Evolutionary conservation across 2,797 vertebrate species (phyloP).

Genomic region (Prionace glauca): DNA sequence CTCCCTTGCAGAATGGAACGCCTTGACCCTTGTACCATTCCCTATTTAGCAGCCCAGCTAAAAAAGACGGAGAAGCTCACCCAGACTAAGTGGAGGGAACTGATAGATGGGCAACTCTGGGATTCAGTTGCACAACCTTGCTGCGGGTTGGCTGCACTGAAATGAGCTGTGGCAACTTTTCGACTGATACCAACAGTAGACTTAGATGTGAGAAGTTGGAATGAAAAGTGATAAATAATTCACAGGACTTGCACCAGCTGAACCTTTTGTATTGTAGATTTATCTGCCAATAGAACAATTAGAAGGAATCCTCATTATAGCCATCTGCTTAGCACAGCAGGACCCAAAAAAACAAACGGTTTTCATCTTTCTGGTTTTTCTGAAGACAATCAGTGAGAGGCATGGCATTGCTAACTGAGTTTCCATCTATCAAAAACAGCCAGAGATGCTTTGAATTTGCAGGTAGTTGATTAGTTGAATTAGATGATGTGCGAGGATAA

Average conservation of each 20-base stretch:
- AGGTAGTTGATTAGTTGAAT: background rate
- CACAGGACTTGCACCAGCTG: background rate
- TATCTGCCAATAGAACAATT: slow-evolving; percentile 23
- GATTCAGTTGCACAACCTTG: background rate
- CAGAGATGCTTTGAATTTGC: background rate
- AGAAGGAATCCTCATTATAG: slow-evolving; percentile 12
- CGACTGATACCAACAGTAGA: background rate
- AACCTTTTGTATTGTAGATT: background rate
- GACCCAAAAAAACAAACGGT: background rate
- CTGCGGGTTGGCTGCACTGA: background rate
- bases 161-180: background rate
- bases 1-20: background rate
- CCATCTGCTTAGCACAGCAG: slow-evolving; percentile 9
- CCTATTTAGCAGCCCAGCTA: background rate
- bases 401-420: background rate
- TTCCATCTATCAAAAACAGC: slow-evolving; percentile 10
- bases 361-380: background rate
- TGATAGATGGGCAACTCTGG: background rate
- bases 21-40: background rate
- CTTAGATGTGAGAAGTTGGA: background rate
- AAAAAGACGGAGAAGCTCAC: background rate
- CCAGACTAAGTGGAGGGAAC: background rate
- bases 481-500: background rate
- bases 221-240: slow-evolving; percentile 2
- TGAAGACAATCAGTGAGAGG: background rate